These are phyloP conservation scores for Meloidogyne exigua DNA, from an alignment of 1,140 invertebrate genomes.

Conservation along the genomic window DNA sequence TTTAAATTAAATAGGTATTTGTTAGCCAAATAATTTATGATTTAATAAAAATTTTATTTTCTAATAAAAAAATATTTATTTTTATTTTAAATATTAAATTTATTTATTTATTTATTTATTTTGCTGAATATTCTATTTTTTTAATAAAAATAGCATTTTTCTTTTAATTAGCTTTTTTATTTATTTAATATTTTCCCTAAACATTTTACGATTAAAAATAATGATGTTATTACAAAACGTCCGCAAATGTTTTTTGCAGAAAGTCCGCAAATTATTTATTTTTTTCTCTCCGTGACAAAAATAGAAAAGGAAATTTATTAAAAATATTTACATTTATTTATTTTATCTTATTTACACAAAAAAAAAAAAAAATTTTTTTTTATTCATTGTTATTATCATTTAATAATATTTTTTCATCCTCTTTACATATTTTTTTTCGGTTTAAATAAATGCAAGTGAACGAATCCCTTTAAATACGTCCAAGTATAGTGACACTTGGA, in stretches of 20 bases:
- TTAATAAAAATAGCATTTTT: background rate
- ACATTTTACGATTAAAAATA: background rate
- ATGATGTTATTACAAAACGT: background rate
- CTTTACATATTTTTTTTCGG: background rate
- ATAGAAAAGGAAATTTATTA: slow-evolving; percentile 1
- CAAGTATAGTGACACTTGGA: background rate
- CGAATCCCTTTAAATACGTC: background rate
- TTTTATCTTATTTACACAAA: background rate
- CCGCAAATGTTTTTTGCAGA: background rate
- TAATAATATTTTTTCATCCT: background rate
- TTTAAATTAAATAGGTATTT: background rate
- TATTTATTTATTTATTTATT: background rate
- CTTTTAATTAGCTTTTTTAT: too few species aligned
- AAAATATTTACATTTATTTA: background rate
- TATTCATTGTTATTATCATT: background rate
- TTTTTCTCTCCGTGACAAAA: background rate
- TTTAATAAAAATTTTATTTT: background rate
- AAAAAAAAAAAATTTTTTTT: background rate
- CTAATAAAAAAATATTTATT: background rate
- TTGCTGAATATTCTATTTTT: background rate
- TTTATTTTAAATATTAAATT: background rate
- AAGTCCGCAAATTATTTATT: background rate
- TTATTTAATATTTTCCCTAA: too few species aligned
- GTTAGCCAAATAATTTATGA: background rate
- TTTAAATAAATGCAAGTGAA: background rate